A percentile compares a stretch with the other conserved stretches of the same genome.
Evolutionary conservation across 1,140 invertebrate species (phyloP).

Genomic region (Mamestra configurata): DNA sequence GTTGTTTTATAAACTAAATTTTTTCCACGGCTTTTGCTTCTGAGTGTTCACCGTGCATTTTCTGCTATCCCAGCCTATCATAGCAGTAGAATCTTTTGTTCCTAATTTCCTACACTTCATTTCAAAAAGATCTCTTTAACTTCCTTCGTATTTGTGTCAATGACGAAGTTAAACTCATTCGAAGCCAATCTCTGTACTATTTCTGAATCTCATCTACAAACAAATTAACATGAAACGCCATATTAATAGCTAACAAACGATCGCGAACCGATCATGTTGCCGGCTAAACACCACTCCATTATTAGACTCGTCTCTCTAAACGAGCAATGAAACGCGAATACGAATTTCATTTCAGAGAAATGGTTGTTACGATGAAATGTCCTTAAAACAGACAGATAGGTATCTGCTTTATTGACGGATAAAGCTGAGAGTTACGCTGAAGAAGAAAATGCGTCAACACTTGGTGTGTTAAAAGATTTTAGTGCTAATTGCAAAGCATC

Average conservation of each 20-base stretch:
- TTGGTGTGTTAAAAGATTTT: conserved; percentile 60
- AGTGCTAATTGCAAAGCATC: not conserved
- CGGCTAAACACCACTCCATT: conserved; percentile 19
- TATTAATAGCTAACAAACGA: conserved; percentile 24
- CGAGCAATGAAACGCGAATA: conserved; percentile 12
- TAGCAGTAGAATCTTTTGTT: too few relatives aligned
- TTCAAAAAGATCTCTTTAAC: not conserved
- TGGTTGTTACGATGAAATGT: conserved; percentile 52
- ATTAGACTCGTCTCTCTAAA: conserved; percentile 10
- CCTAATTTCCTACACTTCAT: not conserved
- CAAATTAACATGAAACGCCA: conserved; percentile 16
- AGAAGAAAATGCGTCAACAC: conserved; percentile 76
- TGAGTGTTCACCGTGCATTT: too few relatives aligned
- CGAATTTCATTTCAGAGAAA: conserved; percentile 48
- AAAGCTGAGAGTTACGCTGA: conserved; percentile 57
- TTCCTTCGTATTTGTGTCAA: not conserved
- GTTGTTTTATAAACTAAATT: too few relatives aligned
- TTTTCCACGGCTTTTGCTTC: too few relatives aligned
- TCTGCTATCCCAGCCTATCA: too few relatives aligned
- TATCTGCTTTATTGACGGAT: conserved; percentile 60
- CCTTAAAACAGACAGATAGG: conserved; percentile 55
- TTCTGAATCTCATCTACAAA: not conserved
- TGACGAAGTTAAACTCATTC: not conserved
- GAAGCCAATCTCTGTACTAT: conserved; percentile 10
- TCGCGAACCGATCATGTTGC: conserved; percentile 16